Percentiles rank a stretch among this genome's conserved stretches.
These are phyloP conservation scores for Enteromius fasciolatus DNA, from an alignment of 2,797 vertebrate genomes.

Conservation along the genomic window DNA sequence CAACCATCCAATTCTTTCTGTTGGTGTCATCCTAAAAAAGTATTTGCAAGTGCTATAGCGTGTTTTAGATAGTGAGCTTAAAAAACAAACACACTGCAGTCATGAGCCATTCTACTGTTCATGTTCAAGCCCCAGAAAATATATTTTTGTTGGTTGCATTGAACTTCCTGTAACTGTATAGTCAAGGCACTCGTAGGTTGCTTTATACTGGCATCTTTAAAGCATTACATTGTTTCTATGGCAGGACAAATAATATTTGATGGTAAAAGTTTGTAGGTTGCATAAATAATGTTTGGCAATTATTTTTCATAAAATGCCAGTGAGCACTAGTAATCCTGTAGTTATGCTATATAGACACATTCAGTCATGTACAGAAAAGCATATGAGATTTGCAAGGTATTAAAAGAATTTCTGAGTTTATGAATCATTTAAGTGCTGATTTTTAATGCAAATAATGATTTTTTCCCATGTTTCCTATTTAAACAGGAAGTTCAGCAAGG, in stretches of 20 bases:
- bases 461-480: background rate
- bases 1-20: conserved; percentile 24
- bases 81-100: background rate
- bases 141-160: background rate
- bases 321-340: background rate
- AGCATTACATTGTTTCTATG: background rate
- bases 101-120: background rate
- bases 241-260: background rate
- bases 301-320: background rate
- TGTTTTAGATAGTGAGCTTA: background rate
- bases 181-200: background rate
- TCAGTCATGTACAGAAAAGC: background rate
- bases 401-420: background rate
- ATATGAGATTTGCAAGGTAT: background rate
- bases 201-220: conserved; percentile 10
- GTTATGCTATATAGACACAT: background rate
- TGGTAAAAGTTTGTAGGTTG: background rate
- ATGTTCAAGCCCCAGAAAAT: background rate
- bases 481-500: background rate
- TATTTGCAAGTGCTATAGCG: conserved; percentile 55
- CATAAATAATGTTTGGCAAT: background rate
- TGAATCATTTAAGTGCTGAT: background rate
- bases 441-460: background rate
- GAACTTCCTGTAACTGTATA: background rate
- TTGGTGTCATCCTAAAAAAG: conserved; percentile 28